phyloP scores from a whole-genome alignment of 2,113 vertebrate genomes.

The Greenwoodochromis staneri region DNA sequence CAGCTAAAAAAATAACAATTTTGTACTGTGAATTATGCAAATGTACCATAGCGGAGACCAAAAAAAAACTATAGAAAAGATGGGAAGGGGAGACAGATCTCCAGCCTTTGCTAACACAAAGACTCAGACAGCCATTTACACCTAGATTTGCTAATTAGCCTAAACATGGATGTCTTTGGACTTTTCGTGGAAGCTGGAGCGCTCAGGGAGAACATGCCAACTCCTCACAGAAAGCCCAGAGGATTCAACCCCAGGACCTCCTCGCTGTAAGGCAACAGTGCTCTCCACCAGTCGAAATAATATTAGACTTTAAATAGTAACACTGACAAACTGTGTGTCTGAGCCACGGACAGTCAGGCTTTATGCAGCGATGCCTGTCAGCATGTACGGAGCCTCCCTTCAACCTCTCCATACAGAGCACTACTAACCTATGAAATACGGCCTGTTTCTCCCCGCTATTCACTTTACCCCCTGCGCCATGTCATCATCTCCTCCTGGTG shows the following conservation, averaged over 20 bases:
- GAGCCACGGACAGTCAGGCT: background rate
- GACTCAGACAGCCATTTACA: no score
- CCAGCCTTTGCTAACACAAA: background rate
- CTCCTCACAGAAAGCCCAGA: background rate
- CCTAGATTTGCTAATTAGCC: background rate
- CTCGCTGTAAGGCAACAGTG: background rate
- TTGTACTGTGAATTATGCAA: background rate
- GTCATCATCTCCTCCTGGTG: conserved; percentile 53
- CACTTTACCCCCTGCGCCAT: conserved; percentile 28
- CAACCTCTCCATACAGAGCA: conserved; percentile 25
- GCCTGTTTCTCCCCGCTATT: conserved; percentile 18
- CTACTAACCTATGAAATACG: conserved; percentile 46
- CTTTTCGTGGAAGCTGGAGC: background rate
- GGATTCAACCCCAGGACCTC: no score
- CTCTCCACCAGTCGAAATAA: background rate
- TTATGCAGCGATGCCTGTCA: background rate
- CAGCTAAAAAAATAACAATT: background rate
- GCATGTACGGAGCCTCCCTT: background rate
- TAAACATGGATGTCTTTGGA: background rate
- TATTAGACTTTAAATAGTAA: background rate
- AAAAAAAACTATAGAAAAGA: background rate
- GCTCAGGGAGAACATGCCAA: background rate
- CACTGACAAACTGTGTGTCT: background rate
- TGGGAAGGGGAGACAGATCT: background rate
- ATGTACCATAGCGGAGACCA: background rate